Conservation (phyloP, 2,888 invertebrate species). For the Myopa testacea region DNA sequence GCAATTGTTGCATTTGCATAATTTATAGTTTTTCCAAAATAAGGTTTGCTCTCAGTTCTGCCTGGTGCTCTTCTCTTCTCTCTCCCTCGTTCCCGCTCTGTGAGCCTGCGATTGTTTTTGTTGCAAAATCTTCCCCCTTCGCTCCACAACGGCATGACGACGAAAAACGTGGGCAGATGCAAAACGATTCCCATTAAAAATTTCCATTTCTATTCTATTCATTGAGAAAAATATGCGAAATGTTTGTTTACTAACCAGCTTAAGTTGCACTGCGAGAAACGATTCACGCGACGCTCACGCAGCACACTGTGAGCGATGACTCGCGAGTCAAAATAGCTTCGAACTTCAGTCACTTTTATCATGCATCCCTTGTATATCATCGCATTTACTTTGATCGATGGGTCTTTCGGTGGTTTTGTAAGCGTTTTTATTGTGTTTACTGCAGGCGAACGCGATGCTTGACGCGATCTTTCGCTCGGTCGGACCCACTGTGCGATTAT, state of each 20-base stretch:
- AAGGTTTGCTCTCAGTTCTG: background rate
- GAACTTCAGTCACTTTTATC: background rate
- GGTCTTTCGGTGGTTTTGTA: too few species aligned
- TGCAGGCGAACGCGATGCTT: conserved; percentile 11
- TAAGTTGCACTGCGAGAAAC: background rate
- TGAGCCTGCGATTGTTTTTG: conserved; percentile 17
- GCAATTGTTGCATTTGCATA: conserved; percentile 30
- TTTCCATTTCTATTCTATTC: conserved; percentile 29
- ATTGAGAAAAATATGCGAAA: conserved; percentile 17
- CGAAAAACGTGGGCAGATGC: conserved; percentile 17
- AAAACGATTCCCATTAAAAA: conserved; percentile 24
- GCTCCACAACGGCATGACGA: background rate
- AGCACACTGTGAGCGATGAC: background rate
- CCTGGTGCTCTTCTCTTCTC: background rate
- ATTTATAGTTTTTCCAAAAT: conserved; percentile 30
- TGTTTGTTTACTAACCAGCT: background rate
- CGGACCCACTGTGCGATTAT: background rate
- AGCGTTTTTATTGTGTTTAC: background rate
- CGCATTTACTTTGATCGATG: too few species aligned
- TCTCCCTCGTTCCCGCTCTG: background rate
- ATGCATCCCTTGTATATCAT: background rate
- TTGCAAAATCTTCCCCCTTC: conserved; percentile 11
- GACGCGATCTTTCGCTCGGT: background rate
- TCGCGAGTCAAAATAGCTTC: background rate
- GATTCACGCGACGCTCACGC: background rate